Evolutionary conservation across 2,113 vertebrate genomes (phyloP).

Genomic region (Cyphomyrus discorhynchus): DNA sequence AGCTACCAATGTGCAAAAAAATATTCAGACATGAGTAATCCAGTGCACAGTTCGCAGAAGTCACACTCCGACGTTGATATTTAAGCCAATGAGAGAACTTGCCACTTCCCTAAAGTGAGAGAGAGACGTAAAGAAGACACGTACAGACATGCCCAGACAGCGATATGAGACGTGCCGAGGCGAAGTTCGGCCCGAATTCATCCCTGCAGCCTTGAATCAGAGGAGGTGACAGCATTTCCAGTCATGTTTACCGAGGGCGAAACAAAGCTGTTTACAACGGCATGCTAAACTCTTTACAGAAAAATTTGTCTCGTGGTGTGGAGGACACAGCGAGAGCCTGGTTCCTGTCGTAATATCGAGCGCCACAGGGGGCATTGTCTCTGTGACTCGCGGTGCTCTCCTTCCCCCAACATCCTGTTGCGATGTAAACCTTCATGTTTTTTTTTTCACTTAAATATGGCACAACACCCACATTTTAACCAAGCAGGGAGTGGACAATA

Average conservation of each 20-base stretch:
- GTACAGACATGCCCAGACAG: neutral
- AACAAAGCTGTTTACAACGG: neutral
- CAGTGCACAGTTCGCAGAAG: neutral
- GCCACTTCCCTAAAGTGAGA: neutral
- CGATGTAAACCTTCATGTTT: neutral
- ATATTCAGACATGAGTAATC: neutral
- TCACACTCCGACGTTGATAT: neutral
- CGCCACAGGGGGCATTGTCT: neutral
- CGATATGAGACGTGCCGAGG: neutral
- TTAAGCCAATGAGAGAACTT: neutral
- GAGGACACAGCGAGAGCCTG: neutral
- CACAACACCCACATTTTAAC: neutral
- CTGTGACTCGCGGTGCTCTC: neutral
- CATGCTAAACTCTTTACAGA: neutral
- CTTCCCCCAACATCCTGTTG: neutral
- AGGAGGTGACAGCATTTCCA: neutral
- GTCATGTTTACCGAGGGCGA: neutral
- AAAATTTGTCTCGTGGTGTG: neutral
- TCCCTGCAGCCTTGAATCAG: neutral
- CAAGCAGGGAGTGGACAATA: neutral
- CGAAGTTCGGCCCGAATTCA: no score
- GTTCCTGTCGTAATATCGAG: neutral
- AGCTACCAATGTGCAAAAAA: neutral
- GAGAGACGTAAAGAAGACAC: neutral
- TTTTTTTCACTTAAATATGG: neutral